Conservation (phyloP, 2,888 invertebrate species). For the Aproaerema taeniolella region DNA sequence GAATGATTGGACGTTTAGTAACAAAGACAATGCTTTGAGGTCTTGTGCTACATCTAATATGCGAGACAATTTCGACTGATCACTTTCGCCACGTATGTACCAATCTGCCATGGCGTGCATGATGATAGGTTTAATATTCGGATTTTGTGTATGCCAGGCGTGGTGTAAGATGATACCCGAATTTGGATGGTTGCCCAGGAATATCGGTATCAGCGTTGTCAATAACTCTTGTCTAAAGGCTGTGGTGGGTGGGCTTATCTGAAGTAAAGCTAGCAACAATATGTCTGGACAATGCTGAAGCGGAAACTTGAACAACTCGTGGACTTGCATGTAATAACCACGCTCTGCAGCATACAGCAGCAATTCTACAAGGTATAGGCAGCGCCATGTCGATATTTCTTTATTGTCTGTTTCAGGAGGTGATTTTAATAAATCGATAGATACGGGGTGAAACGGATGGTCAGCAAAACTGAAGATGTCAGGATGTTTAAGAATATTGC, state of each 20-base stretch:
- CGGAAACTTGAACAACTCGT: conserved; percentile 94
- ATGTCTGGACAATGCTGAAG: conserved; percentile 96
- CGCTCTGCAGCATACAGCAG: conserved; percentile 91
- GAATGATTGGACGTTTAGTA: conserved; percentile 93
- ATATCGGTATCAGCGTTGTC: conserved; percentile 92
- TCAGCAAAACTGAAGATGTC: conserved; percentile 97
- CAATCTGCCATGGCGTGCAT: conserved; percentile 99
- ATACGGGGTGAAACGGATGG: conserved; percentile 90
- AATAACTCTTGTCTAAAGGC: conserved; percentile 91
- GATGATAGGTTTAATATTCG: conserved; percentile 86
- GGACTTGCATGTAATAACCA: conserved; percentile 88
- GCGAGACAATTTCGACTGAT: conserved; percentile 94
- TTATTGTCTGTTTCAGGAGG: conserved; percentile 97
- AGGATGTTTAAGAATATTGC: conserved; percentile 90
- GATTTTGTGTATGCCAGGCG: conserved; percentile 93
- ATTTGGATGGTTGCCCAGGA: conserved; percentile 97
- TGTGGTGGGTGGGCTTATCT: conserved; percentile 89
- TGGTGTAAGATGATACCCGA: conserved; percentile 97
- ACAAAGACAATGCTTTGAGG: conserved; percentile 91
- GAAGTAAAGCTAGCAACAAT: conserved; percentile 90
- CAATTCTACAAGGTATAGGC: conserved; percentile 92
- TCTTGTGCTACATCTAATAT: conserved; percentile 98
- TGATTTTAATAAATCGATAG: conserved; percentile 93
- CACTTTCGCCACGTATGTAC: conserved; percentile 94
- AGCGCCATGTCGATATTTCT: conserved; percentile 95